Base-by-base conservation (phyloP, 2,888 invertebrate genomes). In the Dryobota labecula region DNA sequence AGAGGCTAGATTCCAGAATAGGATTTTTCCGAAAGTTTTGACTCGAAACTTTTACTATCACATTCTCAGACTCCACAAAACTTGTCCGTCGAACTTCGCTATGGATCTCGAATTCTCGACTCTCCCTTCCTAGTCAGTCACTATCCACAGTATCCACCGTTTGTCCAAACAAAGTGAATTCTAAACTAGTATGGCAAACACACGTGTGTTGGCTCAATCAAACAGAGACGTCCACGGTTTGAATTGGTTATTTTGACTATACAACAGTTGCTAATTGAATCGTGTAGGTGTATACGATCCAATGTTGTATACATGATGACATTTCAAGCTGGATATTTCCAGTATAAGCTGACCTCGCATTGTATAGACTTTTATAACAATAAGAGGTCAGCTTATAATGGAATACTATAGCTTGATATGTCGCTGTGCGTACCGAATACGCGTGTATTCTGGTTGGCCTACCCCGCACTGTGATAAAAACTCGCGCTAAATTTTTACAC, bases 261-360 rank as follows among this genome's bases (percentile, higher is more conserved):
- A 84, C 73, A 82, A 70, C 78, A 78, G 78, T 79, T 80, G 77
- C 83, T 90, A 89, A 91, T 90, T 90, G 87, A 89, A 89, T 90
- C 84, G 83, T 78, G 77, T 84, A 83, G 33, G 45, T 65, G 24
- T 63, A 30, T 24, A 60, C 45, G 33, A 41, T 56, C 6, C 43
- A 27, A 78, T 75, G 9, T 49, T 54, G 53, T 65, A 53, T 30
- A n/a, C n/a, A 49, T 9, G 30, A 33, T 30, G 18, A 18, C 7
- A 30, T 61, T n/a, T 15, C 18, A 61, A 51, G 11, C n/a, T n/a
- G 18, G 3, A 11, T 18, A 15, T 11, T n/a, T 15, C 30, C 4
- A n/a, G 15, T 30, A 4, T 18, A n/a, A 6, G 18, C 9, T 43
- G 15, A 15, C 43, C 9, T 30, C 5, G 2, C 15, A 45, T 27